Conservation (phyloP, 2,888 invertebrate genomes). For the Peribatodes rhomboidaria region DNA sequence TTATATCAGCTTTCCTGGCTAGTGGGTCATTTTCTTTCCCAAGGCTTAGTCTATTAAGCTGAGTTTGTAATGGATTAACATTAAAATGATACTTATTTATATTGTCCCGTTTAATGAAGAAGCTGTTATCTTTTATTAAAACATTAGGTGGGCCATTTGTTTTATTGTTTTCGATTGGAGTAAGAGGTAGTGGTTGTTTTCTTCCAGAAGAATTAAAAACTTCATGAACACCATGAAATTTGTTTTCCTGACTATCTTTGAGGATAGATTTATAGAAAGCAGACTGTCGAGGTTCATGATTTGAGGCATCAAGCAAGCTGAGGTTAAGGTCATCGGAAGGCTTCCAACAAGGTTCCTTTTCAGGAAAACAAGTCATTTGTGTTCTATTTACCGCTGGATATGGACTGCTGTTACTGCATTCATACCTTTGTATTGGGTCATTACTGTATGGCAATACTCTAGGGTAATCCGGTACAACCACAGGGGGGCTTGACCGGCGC, state of each 20-base stretch:
- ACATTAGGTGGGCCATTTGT: conserved; percentile 56
- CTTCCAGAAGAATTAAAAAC: conserved; percentile 1
- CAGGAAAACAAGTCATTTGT: conserved; percentile 44
- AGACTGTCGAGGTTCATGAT: conserved; percentile 55
- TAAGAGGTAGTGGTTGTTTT: conserved; percentile 46
- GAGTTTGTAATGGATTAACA: conserved; percentile 55
- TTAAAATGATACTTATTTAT: conserved; percentile 55
- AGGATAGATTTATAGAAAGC: conserved; percentile 47
- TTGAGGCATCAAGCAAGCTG: conserved; percentile 72
- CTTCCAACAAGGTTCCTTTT: conserved; percentile 53
- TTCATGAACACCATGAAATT: conserved; percentile 13
- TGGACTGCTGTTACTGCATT: conserved; percentile 71
- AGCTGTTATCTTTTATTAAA: conserved; percentile 64
- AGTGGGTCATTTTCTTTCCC: conserved; percentile 71
- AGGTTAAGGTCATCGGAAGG: conserved; percentile 77
- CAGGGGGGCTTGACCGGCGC: conserved; percentile 51
- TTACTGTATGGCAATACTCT: conserved; percentile 61
- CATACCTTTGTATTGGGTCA: conserved; percentile 73
- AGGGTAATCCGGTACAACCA: conserved; percentile 50
- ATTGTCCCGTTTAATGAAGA: conserved; percentile 72
- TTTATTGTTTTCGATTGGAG: conserved; percentile 55
- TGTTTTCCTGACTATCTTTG: conserved; percentile 40
- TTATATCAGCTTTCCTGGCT: conserved; percentile 60
- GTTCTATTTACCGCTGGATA: conserved; percentile 71
- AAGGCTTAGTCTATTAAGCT: conserved; percentile 58